Conservation (phyloP, 2,113 vertebrate species). For the Apistogramma diplotaenia region DNA sequence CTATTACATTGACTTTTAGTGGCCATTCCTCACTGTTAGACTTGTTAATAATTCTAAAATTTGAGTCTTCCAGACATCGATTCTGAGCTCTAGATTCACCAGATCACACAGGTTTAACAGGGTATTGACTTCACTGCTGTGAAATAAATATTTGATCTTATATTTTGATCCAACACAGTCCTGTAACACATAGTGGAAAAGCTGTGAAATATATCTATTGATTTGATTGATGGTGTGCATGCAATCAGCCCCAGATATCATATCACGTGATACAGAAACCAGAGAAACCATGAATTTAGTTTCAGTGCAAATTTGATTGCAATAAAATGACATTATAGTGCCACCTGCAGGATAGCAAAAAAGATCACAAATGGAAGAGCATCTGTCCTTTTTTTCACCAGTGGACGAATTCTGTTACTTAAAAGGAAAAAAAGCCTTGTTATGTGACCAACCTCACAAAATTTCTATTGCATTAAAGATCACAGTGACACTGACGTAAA, state of each 20-base stretch:
- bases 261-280: too few species aligned
- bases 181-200: background rate
- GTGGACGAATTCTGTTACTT: too few species aligned
- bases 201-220: background rate
- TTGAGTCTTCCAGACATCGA: background rate
- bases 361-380: too few species aligned
- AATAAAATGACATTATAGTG: background rate
- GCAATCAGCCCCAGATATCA: background rate
- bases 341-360: background rate
- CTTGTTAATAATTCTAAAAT: background rate
- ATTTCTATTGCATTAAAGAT: too few species aligned
- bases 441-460: too few species aligned
- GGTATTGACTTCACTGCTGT: background rate
- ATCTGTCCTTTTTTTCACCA: too few species aligned
- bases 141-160: accelerated
- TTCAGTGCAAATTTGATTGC: background rate
- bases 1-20: background rate
- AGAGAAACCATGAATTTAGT: background rate
- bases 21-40: background rate
- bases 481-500: too few species aligned
- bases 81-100: background rate
- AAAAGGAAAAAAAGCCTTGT: too few species aligned
- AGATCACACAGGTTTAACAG: too few species aligned
- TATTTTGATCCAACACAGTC: background rate
- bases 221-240: background rate